Conservation (phyloP, 2,797 vertebrate genomes). For the Craterocephalus amniculus region DNA sequence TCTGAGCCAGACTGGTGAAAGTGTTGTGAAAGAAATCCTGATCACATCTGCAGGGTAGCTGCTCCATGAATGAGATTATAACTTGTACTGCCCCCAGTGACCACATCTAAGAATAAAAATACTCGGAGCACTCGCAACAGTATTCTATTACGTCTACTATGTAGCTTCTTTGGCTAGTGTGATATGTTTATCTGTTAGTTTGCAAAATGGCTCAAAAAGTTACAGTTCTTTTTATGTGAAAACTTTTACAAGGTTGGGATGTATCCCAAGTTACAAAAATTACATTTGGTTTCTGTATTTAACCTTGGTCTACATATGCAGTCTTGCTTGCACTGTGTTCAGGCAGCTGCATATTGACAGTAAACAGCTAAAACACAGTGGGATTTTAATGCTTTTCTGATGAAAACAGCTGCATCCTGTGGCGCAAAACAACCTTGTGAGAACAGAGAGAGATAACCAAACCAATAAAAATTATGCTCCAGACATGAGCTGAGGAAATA, state of each 20-base stretch:
- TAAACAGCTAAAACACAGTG: not conserved
- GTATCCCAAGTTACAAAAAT: not conserved
- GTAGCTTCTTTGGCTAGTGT: not conserved
- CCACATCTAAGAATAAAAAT: not conserved
- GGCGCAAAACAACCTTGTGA: not conserved
- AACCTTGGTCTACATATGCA: not conserved
- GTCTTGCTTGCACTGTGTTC: not conserved
- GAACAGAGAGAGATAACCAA: slow-evolving; percentile 1
- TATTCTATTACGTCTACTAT: not conserved
- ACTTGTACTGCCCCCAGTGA: not conserved
- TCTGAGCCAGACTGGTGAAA: no score
- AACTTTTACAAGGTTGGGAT: not conserved
- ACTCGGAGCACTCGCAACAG: no score
- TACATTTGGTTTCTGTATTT: not conserved
- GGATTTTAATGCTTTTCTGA: slow-evolving; percentile 1
- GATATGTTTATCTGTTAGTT: not conserved
- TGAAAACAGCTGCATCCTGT: slow-evolving; percentile 16
- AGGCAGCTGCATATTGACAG: not conserved
- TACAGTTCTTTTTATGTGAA: not conserved
- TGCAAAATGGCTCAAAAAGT: not conserved
- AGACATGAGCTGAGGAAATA: not conserved
- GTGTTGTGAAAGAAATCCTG: no score
- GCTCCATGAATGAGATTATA: not conserved
- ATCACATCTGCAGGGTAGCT: no score
- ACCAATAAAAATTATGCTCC: not conserved